Evolutionary conservation across 2,888 invertebrate species (phyloP), one percentile per base, ranked within the genome.

Genomic region (Callyntrura guangdongensis): DNA sequence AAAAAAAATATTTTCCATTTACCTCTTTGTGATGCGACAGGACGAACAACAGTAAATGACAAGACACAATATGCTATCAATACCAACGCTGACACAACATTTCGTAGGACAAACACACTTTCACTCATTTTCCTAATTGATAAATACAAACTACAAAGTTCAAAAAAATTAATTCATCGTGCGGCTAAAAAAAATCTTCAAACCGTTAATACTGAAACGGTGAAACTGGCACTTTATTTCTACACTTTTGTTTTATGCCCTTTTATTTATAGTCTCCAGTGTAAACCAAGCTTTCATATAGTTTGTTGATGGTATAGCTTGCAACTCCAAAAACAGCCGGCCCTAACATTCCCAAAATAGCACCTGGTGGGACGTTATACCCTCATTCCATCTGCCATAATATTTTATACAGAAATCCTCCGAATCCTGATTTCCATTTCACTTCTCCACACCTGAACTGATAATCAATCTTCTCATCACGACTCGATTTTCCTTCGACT

Each of bases 1-100:
- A n/a, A n/a, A n/a, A n/a, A n/a, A n/a, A n/a, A n/a, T n/a, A n/a
- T n/a, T n/a, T n/a, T n/a, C n/a, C n/a, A n/a, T n/a, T n/a, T 74
- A 89, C 89, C 74, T 83, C 89, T 56, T 61, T 89, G 89, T 6
- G 89, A 89, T 56, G 69, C 89, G 11, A 83, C 83, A 8, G 89
- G 69, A 22, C 61, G 36, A 53, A 82, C 81, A 49, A 81, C 47
- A 45, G 77, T 61, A 27, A 64, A 64, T 2, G 64, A 82, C 14
- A 82, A 17, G 9, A 82, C 3, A n/a, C 53, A 79, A 8, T 79
- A 79, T 0, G 27, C 64, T 45, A 82, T 64, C 45, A 82, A 47
- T 8, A 82, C 27, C 6, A 82, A 11, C 8, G 79, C 79, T 25
- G 64, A 64, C 2, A 64, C 47, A 12, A 82, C 22, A 61, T 82